Base-by-base conservation (phyloP, 2,113 vertebrate genomes). In the Lontra canadensis region DNA sequence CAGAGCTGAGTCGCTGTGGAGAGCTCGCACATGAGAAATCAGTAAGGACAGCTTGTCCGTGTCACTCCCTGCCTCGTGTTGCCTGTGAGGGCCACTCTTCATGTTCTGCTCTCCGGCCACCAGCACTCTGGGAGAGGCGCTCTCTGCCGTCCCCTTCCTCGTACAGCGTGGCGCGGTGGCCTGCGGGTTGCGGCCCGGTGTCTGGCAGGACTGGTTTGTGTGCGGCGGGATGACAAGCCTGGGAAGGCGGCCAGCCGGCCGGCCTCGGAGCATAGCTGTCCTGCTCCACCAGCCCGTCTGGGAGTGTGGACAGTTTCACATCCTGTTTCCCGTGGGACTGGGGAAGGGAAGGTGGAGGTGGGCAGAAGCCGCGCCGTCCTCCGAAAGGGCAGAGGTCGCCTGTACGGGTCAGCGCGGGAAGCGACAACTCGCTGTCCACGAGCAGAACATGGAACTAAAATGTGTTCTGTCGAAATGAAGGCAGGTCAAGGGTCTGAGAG, bases 61-160 rank as follows among this genome's bases (percentile, higher is more conserved):
- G 0, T 44, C 73, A 8, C 39, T 26, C 25, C 73, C 12, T 6
- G 25, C 17, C 67, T n/a, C 3, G 23, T 7, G 25, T 2, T 3
- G 39, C 73, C 42, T 7, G 7, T 29, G 73, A 3, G 69, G 20
- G 69, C 25, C 6, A 23, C 36, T 3, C 69, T 3, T 73, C 2
- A 2, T 21, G 0, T 12, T 25, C 39, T 2, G 39, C 39, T 29
- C 23, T 15, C 39, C 3, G 0, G 12, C 6, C 23, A 0, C 73
- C 23, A 5, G 39, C 34, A 10, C 34, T 0, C 34, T 1, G 8
- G 34, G 67, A 36, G 34, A 69, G 17, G 18, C 18, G 36, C 17
- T n/a, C 67, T 69, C 34, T 31, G 67, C 67, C 23, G 6, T 3
- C 4, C 18, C 10, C 69, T 39, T 13, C 36, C 73, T 42, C 39